Evolutionary conservation across 1,140 invertebrate species (phyloP).

Genomic region (Coelopa frigida): DNA sequence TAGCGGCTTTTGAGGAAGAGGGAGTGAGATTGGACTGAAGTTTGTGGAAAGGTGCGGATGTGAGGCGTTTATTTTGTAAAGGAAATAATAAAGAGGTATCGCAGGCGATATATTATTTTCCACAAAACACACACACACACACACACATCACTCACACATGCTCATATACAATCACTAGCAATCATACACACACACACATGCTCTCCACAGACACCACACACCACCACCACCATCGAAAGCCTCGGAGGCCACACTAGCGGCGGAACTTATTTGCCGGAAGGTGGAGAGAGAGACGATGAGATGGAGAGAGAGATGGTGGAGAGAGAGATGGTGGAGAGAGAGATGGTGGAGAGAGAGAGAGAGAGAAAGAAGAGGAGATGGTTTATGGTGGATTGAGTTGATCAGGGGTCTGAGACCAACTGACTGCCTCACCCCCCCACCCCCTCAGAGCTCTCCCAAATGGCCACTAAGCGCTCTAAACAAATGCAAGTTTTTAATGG

Average conservation of each 20-base stretch:
- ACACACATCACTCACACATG: not conserved
- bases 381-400: too few relatives aligned
- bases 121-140: not conserved
- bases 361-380: too few relatives aligned
- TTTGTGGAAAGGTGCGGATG: not conserved
- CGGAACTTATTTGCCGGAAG: too few relatives aligned
- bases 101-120: conserved; percentile 7
- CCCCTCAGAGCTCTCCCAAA: conserved; percentile 43
- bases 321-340: too few relatives aligned
- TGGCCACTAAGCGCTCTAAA: conserved; percentile 43
- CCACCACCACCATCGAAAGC: not conserved
- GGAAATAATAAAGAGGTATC: conserved; percentile 3
- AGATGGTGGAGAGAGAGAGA: too few relatives aligned
- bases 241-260: conserved; percentile 5
- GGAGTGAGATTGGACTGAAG: not conserved
- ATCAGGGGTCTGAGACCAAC: too few relatives aligned
- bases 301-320: too few relatives aligned
- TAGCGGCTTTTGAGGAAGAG: conserved; percentile 7
- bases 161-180: not conserved
- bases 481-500: conserved; percentile 40
- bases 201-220: not conserved
- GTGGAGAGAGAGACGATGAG: too few relatives aligned
- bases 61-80: conserved; percentile 1
- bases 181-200: not conserved
- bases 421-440: too few relatives aligned